Evolutionary conservation across 1,140 invertebrate genomes (phyloP), one percentile per base, ranked within the genome.

Genomic region (Ooceraea biroi): DNA sequence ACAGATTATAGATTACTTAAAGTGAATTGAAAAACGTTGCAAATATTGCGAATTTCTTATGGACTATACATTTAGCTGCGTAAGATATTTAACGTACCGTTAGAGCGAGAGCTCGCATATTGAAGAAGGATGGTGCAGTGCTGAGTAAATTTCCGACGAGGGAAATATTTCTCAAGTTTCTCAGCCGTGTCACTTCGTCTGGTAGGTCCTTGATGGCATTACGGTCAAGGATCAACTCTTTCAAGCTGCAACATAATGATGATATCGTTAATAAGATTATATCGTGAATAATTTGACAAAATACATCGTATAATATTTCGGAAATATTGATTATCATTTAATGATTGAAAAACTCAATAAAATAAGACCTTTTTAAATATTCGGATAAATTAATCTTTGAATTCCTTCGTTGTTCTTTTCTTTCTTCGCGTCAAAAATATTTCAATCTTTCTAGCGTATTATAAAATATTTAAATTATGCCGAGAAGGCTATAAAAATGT

Each of bases 141-240:
- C 92, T 89, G 44, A 96, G 91, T 72, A 92, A 93, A 93, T 97
- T 97, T 87, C 95, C 94, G n/a, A 95, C 95, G n/a, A 96, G 94
- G 46, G 95, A 95, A 68, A 97, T 93, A 46, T 93, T 94, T 84
- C 95, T 95, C 71, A 97, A 92, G 71, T 95, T 93, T 66, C 93
- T 94, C 84, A 97, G 92, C 82, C 95, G 94, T 83, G 93, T 94
- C 86, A 96, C 90, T 85, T 95, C 95, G 58, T 94, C 91, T 25
- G 96, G 96, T 82, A 97, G 87, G 52, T 95, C 95, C 83, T 94
- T 95, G 85, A 97, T 94, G 89, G 95, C 95, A 95, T 97, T 97
- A 90, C 96, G 95, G 92, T 96, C 96, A 69, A 97, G 93, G 74
- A 96, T 95, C n/a, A 97, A 91, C 90, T 97, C 96, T 89, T 95